A percentile compares a stretch with the other conserved stretches of the same genome.
phyloP scores from a whole-genome alignment of 2,797 vertebrate genomes.

The Cynopterus sphinx region DNA sequence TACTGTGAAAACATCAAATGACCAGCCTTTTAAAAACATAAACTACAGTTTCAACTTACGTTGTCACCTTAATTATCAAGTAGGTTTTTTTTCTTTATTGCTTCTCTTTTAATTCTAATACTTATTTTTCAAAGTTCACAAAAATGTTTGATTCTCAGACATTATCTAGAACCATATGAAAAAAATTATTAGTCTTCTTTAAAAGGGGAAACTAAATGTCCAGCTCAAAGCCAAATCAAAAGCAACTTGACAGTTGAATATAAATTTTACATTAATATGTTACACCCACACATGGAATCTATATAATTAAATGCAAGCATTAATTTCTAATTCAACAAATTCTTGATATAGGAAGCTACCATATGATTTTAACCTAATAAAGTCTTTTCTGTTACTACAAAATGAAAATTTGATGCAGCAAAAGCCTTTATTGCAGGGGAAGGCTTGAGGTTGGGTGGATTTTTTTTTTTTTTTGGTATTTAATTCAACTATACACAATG shows the following conservation, averaged over 20 bases:
- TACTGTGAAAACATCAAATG: conserved; percentile 29
- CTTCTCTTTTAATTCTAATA: conserved; percentile 49
- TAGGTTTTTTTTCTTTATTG: conserved; percentile 50
- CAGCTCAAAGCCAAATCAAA: conserved; percentile 54
- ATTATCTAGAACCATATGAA: conserved; percentile 5
- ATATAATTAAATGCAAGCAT: conserved; percentile 48
- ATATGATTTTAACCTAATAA: conserved; percentile 39
- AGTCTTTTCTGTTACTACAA: conserved; percentile 43
- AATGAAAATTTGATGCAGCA: conserved; percentile 68
- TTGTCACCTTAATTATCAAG: conserved; percentile 43
- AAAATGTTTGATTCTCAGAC: background rate
- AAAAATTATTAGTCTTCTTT: conserved; percentile 27
- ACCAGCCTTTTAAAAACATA: background rate
- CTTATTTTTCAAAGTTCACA: conserved; percentile 10
- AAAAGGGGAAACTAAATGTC: conserved; percentile 42
- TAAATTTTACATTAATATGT: background rate
- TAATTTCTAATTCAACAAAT: conserved; percentile 52
- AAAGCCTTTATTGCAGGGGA: conserved; percentile 65
- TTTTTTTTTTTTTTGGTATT: conserved; percentile 51
- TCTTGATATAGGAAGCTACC: background rate
- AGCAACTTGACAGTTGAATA: conserved; percentile 23
- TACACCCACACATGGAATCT: conserved; percentile 11
- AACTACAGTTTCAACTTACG: background rate
- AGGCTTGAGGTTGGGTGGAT: conserved; percentile 10
- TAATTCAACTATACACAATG: conserved; percentile 68